Conservation (phyloP, 2,113 vertebrate species). For the Cavia aperea region DNA sequence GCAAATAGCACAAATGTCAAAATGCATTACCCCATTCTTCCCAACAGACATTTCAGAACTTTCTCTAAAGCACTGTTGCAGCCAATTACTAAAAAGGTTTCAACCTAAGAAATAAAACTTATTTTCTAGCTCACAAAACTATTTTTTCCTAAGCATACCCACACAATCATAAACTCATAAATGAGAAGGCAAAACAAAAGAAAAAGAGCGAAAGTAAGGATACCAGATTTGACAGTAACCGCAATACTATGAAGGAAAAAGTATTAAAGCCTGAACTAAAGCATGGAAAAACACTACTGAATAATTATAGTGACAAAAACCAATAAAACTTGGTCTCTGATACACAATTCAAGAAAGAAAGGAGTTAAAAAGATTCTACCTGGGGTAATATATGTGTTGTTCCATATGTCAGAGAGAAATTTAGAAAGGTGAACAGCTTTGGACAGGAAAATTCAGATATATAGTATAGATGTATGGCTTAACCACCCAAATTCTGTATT, state of each 20-base stretch:
- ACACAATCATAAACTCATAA: background rate
- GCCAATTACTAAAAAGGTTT: background rate
- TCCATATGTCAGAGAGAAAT: background rate
- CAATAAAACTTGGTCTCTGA: background rate
- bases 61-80: background rate
- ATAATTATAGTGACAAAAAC: background rate
- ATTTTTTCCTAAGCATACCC: background rate
- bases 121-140: slow-evolving; percentile 20
- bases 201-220: background rate
- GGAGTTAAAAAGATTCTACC: background rate
- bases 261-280: background rate
- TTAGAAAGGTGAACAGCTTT: background rate
- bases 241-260: slow-evolving; percentile 2
- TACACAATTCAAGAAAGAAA: background rate
- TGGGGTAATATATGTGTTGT: background rate
- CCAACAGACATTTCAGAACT: background rate
- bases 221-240: background rate
- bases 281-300: background rate
- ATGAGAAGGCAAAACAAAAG: background rate
- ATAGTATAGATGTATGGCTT: background rate
- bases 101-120: slow-evolving; percentile 12
- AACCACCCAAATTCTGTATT: background rate
- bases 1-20: background rate
- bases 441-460: background rate
- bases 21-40: background rate